Evolutionary conservation across 2,888 invertebrate genomes (phyloP), one percentile per base, ranked within the genome.

Genomic region (Erebia epiphron): DNA sequence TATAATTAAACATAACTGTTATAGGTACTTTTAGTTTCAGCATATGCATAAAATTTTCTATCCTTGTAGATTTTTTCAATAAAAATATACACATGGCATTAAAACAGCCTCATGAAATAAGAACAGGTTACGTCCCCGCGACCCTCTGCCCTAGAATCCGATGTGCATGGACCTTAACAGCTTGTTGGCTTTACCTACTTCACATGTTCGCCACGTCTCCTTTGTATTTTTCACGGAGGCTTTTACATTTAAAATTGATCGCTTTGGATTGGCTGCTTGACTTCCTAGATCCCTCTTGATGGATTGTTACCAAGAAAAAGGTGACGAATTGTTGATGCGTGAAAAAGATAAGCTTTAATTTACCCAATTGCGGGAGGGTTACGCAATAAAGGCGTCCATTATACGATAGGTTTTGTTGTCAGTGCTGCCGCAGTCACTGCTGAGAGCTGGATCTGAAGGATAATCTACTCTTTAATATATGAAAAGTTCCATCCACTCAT

Each of bases 211-310:
- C 82, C 87, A 85, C 85, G 87, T 85, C 77, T 75, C 78, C 73
- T 77, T 76, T 72, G 84, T 82, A 88, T 87, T 87, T 86, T 87
- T 86, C 84, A 85, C 83, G 78, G 80, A 80, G 83, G 84, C 83
- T 86, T 85, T 80, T 79, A 76, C 80, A 78, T 85, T 82, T 79
- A 76, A 80, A 84, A 86, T 82, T 86, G 81, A 83, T 82, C 80
- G 79, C 81, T 77, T 79, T 77, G 79, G 80, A 83, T 81, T 79
- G 79, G 75, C 77, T 76, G 77, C 77, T 78, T 80, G 80, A 82
- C 80, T 83, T 74, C 73, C 73, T 68, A 79, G 75, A 82, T 78
- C 78, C 78, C 72, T 62, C 75, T 76, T 79, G 79, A 78, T 77
- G 74, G 75, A 70, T 70, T 63, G 35, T 60, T 63, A 43, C 52